Evolutionary conservation across 2,797 vertebrate species (phyloP), one percentile per base, ranked within the genome.

Genomic region (Sebastes reedi): DNA sequence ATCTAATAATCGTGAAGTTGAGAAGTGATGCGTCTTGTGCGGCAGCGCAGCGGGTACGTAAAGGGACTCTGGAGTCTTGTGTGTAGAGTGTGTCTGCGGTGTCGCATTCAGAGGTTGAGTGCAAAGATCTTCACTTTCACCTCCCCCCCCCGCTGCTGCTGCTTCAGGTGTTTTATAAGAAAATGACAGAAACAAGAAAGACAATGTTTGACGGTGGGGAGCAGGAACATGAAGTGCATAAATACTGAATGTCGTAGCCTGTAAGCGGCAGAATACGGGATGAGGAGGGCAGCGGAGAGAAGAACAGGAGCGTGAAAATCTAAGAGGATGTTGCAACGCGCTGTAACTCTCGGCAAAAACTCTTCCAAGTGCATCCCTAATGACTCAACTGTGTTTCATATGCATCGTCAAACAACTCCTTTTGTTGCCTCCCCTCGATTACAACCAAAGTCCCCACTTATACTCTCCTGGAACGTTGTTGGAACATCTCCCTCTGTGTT

Each of bases 301-400:
- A 72, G 80, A 82, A 86, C 59, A 9, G 66, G 73, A 87, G 81
- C 64, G 56, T 79, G 82, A 79, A 83, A 3, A 70, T 75, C 82
- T 86, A 20, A 65, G 54, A 87, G 74, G 86, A 89, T 90, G 91
- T 67, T 90, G 90, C 89, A 91, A 93, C 83, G 65, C 18, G 67
- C 72, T 84, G 90, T 55, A 92, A 92, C 78, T 72, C 46, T 24
- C 6, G 1, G 61, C 61, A 75, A 85, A 75, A 85, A 82, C 62
- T 77, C 69, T 39, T 59, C 34, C 2, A 1, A 50, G 59, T 8
- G 75, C 64, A 58, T 81, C 79, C 62, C 73, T 81, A 73, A 88
- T 67, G 88, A 84, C 67, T 77, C 58, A 0, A 64, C 27, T 10
- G 42, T 10, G 34, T 46, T 89, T 83, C 30, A 18, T 39, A 79